Evolutionary conservation across 2,113 vertebrate genomes (phyloP), one percentile per base, ranked within the genome.

Genomic region (Brienomyrus brachyistius): DNA sequence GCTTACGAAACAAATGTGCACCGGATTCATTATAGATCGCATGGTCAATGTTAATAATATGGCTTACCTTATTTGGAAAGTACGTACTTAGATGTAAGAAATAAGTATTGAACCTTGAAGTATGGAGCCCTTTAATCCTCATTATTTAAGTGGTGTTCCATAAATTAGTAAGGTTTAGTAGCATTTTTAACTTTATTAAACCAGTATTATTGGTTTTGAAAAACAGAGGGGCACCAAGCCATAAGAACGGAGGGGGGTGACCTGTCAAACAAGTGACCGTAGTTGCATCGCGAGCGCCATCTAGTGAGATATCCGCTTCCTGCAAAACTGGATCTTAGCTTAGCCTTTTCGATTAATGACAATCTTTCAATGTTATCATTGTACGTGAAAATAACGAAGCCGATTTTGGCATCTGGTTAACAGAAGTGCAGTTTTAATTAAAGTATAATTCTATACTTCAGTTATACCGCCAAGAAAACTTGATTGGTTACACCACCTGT

Each of bases 261-360:
- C 35, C 35, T 43, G 74, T 19, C 35, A 80, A 43, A 8, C 31
- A 1, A 31, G 74, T 40, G 74, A 15, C 27, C 48, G 27, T 89
- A 47, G 83, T 77, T 90, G 89, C 62, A 77, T 31, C 66, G 47
- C n/a, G 74, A 27, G 89, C 89, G 89, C 89, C 89, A 77, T 87
- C 89, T 90, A 80, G 89, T 90, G 17, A 40, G 31, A 70, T 5
- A 13, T 45, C n/a, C 52, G 1, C 45, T 35, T 50, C 47, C 54
- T 66, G 56, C 89, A 89, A 27, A 5, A 11, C 3, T 9, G 10
- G 35, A 15, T 62, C 86, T 31, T 48, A 43, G 43, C 10, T 88
- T 13, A 2, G 6, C 13, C 51, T 54, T 15, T 54, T 56, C 1
- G 13, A 54, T 87, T 31, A 87, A 48, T 48, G 47, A 84, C 23